These are phyloP conservation scores for Melinopterus prodromus DNA, from an alignment of 2,888 invertebrate species.

Conservation along the genomic window DNA sequence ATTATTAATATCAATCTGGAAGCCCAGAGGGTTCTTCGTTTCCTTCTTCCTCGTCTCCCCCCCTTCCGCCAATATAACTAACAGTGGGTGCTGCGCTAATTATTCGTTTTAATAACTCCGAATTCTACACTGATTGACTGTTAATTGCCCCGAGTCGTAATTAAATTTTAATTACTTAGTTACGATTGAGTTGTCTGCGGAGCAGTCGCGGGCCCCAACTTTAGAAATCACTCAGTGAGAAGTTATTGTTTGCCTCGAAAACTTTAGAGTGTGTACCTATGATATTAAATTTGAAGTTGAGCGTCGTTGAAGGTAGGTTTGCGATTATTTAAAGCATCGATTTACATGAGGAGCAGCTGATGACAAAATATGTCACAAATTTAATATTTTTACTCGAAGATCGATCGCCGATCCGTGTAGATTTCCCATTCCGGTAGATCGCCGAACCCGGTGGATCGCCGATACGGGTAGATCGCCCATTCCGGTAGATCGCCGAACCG, in stretches of 20 bases:
- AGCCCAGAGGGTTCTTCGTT: constrained; percentile 48
- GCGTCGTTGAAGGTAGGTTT: too few relatives aligned
- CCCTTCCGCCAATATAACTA: constrained; percentile 50
- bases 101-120: constrained; percentile 60
- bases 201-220: constrained; percentile 13
- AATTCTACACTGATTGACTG: constrained; percentile 59
- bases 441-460: too few relatives aligned
- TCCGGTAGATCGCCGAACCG: too few relatives aligned
- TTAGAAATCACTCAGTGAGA: neutral
- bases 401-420: too few relatives aligned
- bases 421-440: too few relatives aligned
- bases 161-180: constrained; percentile 59
- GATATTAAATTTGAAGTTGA: neutral
- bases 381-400: too few relatives aligned
- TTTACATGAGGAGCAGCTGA: too few relatives aligned
- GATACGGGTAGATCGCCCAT: too few relatives aligned
- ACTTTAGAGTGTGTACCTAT: neutral
- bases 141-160: constrained; percentile 60
- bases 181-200: constrained; percentile 47
- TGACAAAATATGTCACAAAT: too few relatives aligned
- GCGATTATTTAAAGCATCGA: too few relatives aligned
- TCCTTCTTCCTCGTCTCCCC: neutral
- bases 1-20: constrained; percentile 58
- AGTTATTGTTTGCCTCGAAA: neutral
- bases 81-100: constrained; percentile 57